These are phyloP conservation scores for Acanthiza pusilla DNA, from an alignment of 2,797 vertebrate species.

Conservation along the genomic window DNA sequence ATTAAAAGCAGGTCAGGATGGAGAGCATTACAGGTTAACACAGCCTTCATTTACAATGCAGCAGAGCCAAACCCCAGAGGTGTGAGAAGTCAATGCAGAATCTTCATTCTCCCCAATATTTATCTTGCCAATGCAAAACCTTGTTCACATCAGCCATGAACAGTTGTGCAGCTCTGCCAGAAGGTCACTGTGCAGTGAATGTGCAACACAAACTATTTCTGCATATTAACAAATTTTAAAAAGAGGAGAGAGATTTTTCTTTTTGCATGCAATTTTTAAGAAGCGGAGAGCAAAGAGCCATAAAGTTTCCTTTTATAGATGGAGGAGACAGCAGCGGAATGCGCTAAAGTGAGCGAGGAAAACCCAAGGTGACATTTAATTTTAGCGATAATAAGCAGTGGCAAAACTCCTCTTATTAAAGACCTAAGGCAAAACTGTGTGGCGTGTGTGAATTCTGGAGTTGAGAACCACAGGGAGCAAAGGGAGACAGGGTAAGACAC, in stretches of 20 bases:
- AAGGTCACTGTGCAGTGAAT: background rate
- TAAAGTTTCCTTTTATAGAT: constrained; percentile 59
- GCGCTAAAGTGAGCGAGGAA: constrained; percentile 43
- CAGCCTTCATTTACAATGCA: background rate
- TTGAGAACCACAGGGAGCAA: background rate
- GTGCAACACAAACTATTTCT: background rate
- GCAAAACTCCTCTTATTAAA: constrained; percentile 51
- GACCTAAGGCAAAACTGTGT: constrained; percentile 28
- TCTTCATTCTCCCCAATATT: background rate
- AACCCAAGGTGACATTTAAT: constrained; percentile 69
- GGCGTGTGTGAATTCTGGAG: background rate
- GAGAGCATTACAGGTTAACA: background rate
- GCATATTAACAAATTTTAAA: background rate
- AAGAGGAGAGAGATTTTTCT: background rate
- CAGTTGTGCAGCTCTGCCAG: background rate
- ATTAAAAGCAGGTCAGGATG: background rate
- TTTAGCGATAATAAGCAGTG: constrained; percentile 56
- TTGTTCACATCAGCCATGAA: background rate
- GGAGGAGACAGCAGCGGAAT: constrained; percentile 28
- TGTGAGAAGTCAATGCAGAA: background rate
- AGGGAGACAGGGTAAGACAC: background rate
- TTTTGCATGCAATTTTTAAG: constrained; percentile 40
- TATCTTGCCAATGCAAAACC: background rate
- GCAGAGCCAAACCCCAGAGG: background rate
- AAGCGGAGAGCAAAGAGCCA: background rate